A percentile compares a stretch with the other conserved stretches of the same genome.
These are phyloP conservation scores for Alloplasta piceator DNA, from an alignment of 2,888 invertebrate species.

Conservation along the genomic window DNA sequence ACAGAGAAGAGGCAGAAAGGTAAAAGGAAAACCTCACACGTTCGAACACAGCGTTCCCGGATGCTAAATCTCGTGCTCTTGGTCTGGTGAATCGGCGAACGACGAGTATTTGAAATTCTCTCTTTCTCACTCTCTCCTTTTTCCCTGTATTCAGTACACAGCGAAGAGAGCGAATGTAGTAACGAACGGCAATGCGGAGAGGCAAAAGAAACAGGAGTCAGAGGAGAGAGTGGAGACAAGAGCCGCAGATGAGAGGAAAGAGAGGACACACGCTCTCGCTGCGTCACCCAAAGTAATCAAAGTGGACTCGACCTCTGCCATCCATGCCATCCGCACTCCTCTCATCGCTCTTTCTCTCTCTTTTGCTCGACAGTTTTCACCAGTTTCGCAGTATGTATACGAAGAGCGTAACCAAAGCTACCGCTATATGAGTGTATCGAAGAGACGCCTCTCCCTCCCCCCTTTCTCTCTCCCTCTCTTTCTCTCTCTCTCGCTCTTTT, in stretches of 20 bases:
- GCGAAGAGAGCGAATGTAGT: neutral
- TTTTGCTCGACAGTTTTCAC: conserved; percentile 54
- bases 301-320: conserved; percentile 75
- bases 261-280: conserved; percentile 61
- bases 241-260: conserved; percentile 10
- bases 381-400: conserved; percentile 39
- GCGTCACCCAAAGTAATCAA: conserved; percentile 80
- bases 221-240: conserved; percentile 2
- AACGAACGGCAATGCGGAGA: conserved; percentile 11
- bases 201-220: conserved; percentile 10
- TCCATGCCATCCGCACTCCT: conserved; percentile 56
- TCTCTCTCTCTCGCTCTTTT: too few species aligned
- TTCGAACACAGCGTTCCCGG: conserved; percentile 19
- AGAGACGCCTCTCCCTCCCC: conserved; percentile 63
- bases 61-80: conserved; percentile 36
- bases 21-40: conserved; percentile 45
- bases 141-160: neutral
- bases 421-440: conserved; percentile 80
- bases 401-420: conserved; percentile 58
- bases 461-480: too few species aligned
- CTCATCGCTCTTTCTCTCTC: conserved; percentile 49
- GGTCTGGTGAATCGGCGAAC: conserved; percentile 48
- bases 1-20: conserved; percentile 15
- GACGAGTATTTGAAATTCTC: conserved; percentile 55
- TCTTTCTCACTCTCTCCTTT: neutral